Conservation (phyloP, 2,888 invertebrate genomes). For the Trissoscelio sp. region DNA sequence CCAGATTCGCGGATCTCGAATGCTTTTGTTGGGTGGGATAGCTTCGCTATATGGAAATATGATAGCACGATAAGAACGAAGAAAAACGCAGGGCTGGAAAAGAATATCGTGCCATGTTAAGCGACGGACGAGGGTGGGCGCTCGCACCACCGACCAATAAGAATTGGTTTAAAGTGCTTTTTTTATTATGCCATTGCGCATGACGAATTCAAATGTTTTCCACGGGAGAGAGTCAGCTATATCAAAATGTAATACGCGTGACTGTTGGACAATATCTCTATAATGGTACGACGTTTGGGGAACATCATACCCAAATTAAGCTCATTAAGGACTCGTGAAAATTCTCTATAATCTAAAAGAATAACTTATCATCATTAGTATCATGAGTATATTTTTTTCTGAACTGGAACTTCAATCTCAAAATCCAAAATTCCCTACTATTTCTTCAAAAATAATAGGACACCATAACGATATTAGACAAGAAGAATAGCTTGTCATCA, state of each 20-base stretch:
- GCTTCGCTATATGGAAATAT: constrained; percentile 79
- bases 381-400: too few relatives aligned
- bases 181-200: constrained; percentile 79
- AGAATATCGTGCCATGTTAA: constrained; percentile 64
- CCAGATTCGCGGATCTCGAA: constrained; percentile 78
- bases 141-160: constrained; percentile 77
- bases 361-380: too few relatives aligned
- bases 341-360: too few relatives aligned
- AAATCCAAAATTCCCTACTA: too few relatives aligned
- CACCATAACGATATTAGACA: too few relatives aligned
- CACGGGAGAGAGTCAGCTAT: constrained; percentile 70
- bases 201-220: constrained; percentile 80
- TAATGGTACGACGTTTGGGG: constrained; percentile 5
- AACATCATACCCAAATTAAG: too few relatives aligned
- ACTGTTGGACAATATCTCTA: constrained; percentile 8
- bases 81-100: constrained; percentile 68
- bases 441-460: too few relatives aligned
- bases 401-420: too few relatives aligned
- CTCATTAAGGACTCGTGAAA: too few relatives aligned
- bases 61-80: constrained; percentile 79
- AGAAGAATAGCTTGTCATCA: too few relatives aligned
- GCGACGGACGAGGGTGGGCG: constrained; percentile 72
- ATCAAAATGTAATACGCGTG: constrained; percentile 77
- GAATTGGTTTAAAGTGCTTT: constrained; percentile 76
- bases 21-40: constrained; percentile 71